These are phyloP conservation scores for Tachysurus fulvidraco DNA, from an alignment of 2,113 vertebrate genomes.

Conservation along the genomic window DNA sequence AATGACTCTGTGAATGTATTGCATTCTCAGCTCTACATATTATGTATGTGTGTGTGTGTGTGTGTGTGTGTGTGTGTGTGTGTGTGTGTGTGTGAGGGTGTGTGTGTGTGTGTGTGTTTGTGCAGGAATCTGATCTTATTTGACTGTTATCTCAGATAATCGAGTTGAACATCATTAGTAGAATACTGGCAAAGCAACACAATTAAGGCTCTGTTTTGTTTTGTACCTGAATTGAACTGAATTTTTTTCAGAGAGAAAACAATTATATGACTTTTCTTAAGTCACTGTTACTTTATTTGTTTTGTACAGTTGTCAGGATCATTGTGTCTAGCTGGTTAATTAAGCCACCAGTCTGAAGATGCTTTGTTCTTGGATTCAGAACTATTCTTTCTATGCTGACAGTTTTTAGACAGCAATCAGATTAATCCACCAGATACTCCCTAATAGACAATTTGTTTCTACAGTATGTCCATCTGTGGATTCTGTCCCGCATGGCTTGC, in stretches of 20 bases:
- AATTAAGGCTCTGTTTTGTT: constrained; percentile 18
- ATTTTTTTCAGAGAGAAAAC: neutral
- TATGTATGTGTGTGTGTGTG: neutral
- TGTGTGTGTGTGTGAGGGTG: no score
- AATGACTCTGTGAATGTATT: neutral
- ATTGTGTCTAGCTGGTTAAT: constrained; percentile 13
- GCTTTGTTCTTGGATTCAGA: constrained; percentile 19
- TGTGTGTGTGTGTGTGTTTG: neutral
- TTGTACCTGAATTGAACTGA: neutral
- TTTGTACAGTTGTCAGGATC: neutral
- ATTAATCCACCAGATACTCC: neutral
- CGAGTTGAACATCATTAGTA: neutral
- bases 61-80: neutral
- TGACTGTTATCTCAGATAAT: constrained; percentile 9
- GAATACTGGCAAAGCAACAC: neutral
- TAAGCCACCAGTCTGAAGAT: constrained; percentile 12
- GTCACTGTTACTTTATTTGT: neutral
- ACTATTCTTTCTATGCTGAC: neutral
- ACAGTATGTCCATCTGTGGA: constrained; percentile 1
- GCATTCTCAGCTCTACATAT: neutral
- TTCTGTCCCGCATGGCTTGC: neutral
- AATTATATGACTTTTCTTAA: constrained; percentile 1
- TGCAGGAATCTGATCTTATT: neutral
- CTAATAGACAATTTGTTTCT: constrained; percentile 13
- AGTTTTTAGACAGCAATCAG: neutral